Evolutionary conservation across 2,797 vertebrate species (phyloP).

Genomic region (Sparus aurata): DNA sequence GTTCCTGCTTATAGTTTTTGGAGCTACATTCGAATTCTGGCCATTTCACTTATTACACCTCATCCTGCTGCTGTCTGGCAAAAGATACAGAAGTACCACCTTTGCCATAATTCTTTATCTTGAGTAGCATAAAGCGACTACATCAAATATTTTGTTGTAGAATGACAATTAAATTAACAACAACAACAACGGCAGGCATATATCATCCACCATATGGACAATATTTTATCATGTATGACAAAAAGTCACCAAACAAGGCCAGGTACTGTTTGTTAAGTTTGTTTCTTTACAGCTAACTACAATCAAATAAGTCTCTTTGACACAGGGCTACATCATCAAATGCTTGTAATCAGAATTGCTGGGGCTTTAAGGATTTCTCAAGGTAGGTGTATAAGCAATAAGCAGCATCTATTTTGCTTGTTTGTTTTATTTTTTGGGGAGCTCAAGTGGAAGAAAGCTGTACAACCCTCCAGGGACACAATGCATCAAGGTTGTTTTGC

Average conservation of each 20-base stretch:
- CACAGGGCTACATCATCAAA: constrained; percentile 37
- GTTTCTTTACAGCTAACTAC: neutral
- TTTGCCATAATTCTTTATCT: no score
- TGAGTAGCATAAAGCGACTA: no score
- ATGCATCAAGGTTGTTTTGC: constrained; percentile 40
- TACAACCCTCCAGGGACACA: constrained; percentile 20
- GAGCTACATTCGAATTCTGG: no score
- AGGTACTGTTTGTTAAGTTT: neutral
- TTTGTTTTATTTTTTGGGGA: neutral
- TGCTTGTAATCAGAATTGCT: constrained; percentile 15
- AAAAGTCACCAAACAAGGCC: neutral
- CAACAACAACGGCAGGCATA: neutral
- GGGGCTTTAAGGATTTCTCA: constrained; percentile 1
- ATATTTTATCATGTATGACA: neutral
- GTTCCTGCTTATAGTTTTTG: no score
- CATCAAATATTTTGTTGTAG: no score
- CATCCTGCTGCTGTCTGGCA: no score
- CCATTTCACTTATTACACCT: no score
- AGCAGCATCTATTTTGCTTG: neutral
- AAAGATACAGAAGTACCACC: no score
- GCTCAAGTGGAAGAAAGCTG: constrained; percentile 33
- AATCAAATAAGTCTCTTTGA: constrained; percentile 35
- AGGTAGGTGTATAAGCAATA: constrained; percentile 31
- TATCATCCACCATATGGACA: neutral
- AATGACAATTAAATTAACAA: no score